Evolutionary conservation across 92 coral and sea anemone genomes (phyloP), one percentile per base, ranked within the genome.

Genomic region (Palythoa grandiflora): DNA sequence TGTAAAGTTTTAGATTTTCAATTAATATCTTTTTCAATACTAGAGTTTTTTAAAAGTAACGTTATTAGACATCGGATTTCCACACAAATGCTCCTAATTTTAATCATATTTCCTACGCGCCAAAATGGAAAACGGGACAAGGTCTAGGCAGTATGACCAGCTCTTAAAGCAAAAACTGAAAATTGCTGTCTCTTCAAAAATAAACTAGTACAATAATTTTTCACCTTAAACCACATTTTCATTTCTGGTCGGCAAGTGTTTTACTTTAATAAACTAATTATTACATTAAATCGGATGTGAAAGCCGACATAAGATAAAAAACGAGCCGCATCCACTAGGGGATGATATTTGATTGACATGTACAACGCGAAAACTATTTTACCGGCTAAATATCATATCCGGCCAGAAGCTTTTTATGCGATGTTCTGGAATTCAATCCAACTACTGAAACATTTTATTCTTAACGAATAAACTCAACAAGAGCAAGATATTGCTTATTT

Each of bases 401-500:
- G 63, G 63, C 63, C 63, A 57, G 63, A 9, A 57, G 63, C 63
- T 57, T 57, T 57, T 57, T 57, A 4, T 57, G 63, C 12, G 63
- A 9, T 57, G 1, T 57, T 57, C 63, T 57, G 15, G 63, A 9
- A 57, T 57, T 57, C 63, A 57, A 57, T 57, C 63, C 63, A 57
- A 57, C 63, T 57, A 57, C 63, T 57, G 63, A 57, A 57, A 57
- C 63, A 57, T 57, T 57, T 57, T 15, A 65, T 9, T 65, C 28
- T 65, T 65, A 65, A 9, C 71, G 71, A 65, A 65, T 65, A 65
- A 65, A 65, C 28, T 65, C 71, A 15, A 65, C 71, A 65, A 65
- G 71, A 65, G 28, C 71, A 65, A 65, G 71, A 65, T 65, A 65
- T 65, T 9, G 71, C 71, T 65, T 65, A 65, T 65, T 65, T 65